A percentile compares a stretch with the other conserved stretches of the same genome.
phyloP scores from a whole-genome alignment of 2,888 invertebrate genomes.

The Tachina grossa region DNA sequence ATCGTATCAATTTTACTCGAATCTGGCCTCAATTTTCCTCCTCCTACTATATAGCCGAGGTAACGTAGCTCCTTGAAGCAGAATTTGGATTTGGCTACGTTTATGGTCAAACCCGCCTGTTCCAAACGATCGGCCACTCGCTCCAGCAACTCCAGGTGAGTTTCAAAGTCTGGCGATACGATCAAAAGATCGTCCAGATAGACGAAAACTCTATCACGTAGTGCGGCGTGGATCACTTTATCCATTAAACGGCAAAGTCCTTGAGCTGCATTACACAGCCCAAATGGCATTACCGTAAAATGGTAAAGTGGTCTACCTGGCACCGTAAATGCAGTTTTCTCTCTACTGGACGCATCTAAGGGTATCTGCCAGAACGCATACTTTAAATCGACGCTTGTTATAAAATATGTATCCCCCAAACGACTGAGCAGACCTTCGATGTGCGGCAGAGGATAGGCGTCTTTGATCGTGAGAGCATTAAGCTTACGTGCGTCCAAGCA shows the following conservation, averaged over 20 bases:
- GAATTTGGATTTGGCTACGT: background rate
- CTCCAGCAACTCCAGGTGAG: no score
- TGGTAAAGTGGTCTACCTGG: no score
- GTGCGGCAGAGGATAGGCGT: no score
- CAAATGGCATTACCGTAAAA: background rate
- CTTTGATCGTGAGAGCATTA: background rate
- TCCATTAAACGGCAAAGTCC: background rate
- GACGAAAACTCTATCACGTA: conserved; percentile 10
- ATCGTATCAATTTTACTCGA: background rate
- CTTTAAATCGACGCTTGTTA: background rate
- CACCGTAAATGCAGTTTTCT: no score
- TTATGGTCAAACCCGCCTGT: background rate
- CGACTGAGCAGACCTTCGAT: no score
- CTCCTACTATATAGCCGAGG: no score
- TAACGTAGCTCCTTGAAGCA: background rate
- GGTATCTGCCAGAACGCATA: background rate
- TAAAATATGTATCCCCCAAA: background rate
- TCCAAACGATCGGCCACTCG: background rate
- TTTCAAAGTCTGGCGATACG: background rate
- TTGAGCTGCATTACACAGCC: no score
- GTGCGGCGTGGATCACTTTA: background rate
- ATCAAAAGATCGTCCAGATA: conserved; percentile 20
- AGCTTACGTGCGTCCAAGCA: background rate
- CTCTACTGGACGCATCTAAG: no score
- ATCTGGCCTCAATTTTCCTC: background rate